Evolutionary conservation across 2,888 invertebrate species (phyloP).

Genomic region (Actias luna): DNA sequence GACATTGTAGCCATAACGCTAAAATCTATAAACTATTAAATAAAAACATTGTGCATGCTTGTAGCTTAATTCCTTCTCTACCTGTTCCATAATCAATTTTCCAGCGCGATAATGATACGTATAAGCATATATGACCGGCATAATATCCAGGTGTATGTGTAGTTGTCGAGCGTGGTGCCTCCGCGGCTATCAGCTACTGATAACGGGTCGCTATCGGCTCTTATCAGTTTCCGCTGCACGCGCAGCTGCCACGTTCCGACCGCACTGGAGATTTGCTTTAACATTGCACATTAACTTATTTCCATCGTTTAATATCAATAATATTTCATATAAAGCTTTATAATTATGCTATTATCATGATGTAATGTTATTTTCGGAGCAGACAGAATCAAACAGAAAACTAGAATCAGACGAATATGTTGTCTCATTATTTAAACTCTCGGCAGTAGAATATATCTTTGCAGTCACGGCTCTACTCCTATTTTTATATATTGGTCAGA

Average conservation of each 20-base stretch:
- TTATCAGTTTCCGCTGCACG: slow-evolving; percentile 33
- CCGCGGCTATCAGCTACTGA: slow-evolving; percentile 23
- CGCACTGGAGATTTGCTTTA: not conserved
- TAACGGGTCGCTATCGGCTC: slow-evolving; percentile 30
- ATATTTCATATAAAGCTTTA: not conserved
- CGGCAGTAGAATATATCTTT: too few relatives aligned
- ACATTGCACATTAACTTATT: slow-evolving; percentile 1
- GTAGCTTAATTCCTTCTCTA: not conserved
- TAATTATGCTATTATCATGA: not conserved
- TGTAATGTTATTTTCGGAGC: not conserved
- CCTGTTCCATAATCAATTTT: not conserved
- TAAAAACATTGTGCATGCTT: too few relatives aligned
- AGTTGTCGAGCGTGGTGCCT: slow-evolving; percentile 4
- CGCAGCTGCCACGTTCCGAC: slow-evolving; percentile 32
- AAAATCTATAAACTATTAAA: too few relatives aligned
- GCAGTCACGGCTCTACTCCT: too few relatives aligned
- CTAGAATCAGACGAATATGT: too few relatives aligned
- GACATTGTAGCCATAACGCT: too few relatives aligned
- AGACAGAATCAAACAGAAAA: too few relatives aligned
- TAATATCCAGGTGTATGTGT: slow-evolving; percentile 12
- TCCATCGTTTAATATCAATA: not conserved
- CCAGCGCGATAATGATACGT: not conserved
- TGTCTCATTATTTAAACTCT: too few relatives aligned
- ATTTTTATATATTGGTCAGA: too few relatives aligned
- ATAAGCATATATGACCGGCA: not conserved